Evolutionary conservation across 2,888 invertebrate genomes (phyloP), one percentile per base, ranked within the genome.

Genomic region (Leucophenga maculata): DNA sequence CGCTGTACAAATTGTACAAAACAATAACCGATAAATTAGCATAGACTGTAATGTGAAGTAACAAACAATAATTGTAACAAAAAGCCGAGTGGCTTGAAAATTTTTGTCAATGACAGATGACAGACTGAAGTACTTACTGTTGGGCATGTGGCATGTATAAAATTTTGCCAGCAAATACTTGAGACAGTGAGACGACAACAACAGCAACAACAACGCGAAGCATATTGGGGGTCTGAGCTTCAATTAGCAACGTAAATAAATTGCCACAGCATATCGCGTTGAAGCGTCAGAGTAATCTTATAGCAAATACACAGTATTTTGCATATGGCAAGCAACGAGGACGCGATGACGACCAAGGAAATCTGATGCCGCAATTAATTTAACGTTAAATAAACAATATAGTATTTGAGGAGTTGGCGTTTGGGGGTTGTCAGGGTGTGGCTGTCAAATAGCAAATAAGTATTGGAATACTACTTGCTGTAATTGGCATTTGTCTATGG

Each of bases 291-390:
- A 46, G 74, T 78, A 79, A 78, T 77, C 79, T 75, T 75, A 71
- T 57, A 16, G 75, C 75, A 79, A 78, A 79, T 77, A 79, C 55
- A 20, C 64, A 69, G 62, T 73, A 75, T 73, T 74, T 67, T 73
- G 73, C 75, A 76, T 75, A 74, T 69, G 18, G 44, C 62, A 22
- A 4, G 26, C 26, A 26, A 26, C 26, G 26, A 26, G 2, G 26
- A 26, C 26, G 26, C 26, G 26, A 26, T 26, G 13, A 31, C 13
- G 31, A 57, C n/a, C n/a, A 22, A 14, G 22, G 78, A 78, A 79
- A 79, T 77, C 75, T 78, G 79, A 79, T 77, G 76, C 78, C 79
- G 73, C 77, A 79, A 79, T 79, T 79, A 79, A 79, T 79, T 79
- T 78, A 77, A 78, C 79, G 76, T 79, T 78, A 79, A 77, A 77